A percentile compares a stretch with the other conserved stretches of the same genome.
phyloP scores from a whole-genome alignment of 2,888 invertebrate genomes.

The Steinernema hermaphroditum region DNA sequence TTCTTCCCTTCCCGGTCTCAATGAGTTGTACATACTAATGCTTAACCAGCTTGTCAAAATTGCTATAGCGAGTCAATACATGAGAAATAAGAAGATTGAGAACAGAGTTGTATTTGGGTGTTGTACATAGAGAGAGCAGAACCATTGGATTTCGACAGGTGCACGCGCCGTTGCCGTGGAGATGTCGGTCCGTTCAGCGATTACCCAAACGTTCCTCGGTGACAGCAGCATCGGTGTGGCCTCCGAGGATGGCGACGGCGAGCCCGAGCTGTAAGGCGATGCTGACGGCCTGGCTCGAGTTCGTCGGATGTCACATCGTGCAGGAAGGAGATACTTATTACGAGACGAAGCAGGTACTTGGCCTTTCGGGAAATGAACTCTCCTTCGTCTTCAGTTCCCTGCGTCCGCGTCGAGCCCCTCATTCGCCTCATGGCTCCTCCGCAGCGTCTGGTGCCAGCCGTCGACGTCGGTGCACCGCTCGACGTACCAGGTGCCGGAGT shows the following conservation, averaged over 20 bases:
- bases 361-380: neutral
- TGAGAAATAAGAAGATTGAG: no score
- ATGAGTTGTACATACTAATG: neutral
- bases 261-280: slow-evolving; percentile 5
- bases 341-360: neutral
- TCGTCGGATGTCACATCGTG: neutral
- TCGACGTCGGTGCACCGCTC: neutral
- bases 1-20: neutral
- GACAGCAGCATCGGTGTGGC: neutral
- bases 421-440: neutral
- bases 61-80: no score
- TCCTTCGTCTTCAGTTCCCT: neutral
- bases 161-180: neutral
- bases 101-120: no score
- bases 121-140: no score
- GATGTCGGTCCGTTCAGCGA: neutral
- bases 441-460: neutral
- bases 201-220: neutral
- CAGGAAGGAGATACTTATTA: neutral
- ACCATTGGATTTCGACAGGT: no score
- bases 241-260: neutral
- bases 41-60: no score
- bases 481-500: slow-evolving; percentile 9
- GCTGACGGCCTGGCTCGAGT: neutral
- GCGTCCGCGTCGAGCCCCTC: neutral